Conservation (phyloP, 2,888 invertebrate species). For the Stenotaenia linearis region DNA sequence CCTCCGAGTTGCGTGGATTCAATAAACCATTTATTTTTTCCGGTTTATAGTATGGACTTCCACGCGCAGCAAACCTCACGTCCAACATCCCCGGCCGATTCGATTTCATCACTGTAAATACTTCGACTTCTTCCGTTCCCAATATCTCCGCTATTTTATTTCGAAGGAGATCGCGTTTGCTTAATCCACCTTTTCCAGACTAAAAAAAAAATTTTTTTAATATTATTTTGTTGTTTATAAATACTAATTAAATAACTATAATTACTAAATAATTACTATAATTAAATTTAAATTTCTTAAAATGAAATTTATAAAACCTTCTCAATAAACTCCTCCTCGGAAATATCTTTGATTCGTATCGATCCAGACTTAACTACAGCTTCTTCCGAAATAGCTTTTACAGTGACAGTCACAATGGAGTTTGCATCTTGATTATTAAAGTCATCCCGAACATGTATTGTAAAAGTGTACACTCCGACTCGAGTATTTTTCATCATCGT, state of each 20-base stretch:
- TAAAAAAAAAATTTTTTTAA: slow-evolving; percentile 33
- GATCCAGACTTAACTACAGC: slow-evolving; percentile 91
- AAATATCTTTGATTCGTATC: slow-evolving; percentile 71
- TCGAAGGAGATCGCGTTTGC: slow-evolving; percentile 67
- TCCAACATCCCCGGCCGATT: slow-evolving; percentile 59
- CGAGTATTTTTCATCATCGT: slow-evolving; percentile 72
- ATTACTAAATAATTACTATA: too few species aligned
- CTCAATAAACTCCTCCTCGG: slow-evolving; percentile 77
- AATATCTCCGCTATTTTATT: slow-evolving; percentile 62
- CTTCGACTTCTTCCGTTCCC: slow-evolving; percentile 80
- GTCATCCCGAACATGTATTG: slow-evolving; percentile 55
- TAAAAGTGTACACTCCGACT: slow-evolving; percentile 67
- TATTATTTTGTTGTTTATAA: neutral
- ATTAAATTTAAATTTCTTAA: too few species aligned
- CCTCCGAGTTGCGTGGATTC: slow-evolving; percentile 63
- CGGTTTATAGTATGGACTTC: slow-evolving; percentile 84
- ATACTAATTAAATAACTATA: neutral
- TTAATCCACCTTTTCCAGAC: slow-evolving; percentile 52
- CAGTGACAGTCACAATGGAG: slow-evolving; percentile 78
- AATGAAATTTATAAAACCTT: too few species aligned
- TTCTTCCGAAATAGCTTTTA: slow-evolving; percentile 81
- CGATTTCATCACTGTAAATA: slow-evolving; percentile 80
- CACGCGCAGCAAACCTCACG: slow-evolving; percentile 85
- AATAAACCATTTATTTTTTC: slow-evolving; percentile 81
- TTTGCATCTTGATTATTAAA: slow-evolving; percentile 55